Base-by-base conservation (phyloP, 2,888 invertebrate genomes). In the Diarsia rubi region DNA sequence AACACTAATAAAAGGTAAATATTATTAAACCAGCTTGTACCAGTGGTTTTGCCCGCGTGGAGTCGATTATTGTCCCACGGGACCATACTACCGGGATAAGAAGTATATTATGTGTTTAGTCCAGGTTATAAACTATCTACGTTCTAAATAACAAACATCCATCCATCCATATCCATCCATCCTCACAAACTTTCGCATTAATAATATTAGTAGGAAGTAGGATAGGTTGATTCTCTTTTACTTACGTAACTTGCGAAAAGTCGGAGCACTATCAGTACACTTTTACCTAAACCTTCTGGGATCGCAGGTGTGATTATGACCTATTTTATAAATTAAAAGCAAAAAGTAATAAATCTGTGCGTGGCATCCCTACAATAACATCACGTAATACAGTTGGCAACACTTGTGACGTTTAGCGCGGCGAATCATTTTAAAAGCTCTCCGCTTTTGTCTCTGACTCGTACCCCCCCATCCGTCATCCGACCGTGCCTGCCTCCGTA, bases 401-500 rank as follows among this genome's bases (percentile, higher is more conserved):
- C 78, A 77, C 78, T 78, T 74, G 81, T 64, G 71, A 75, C 78
- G 81, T 75, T 83, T 69, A 83, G 76, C 64, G 44, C 67, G 67
- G 66, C 68, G 66, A 75, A 73, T 85, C 76, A 75, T 75, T 85
- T 76, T 78, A 76, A 85, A 85, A 83, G 75, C 78, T 75, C 69
- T 68, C 66, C 66, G 37, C 73, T 81, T 69, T 82, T 85, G 75
- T 84, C 52, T 79, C n/a, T 52, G 80, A 64, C 44, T 73, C 16
- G 24, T 24, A 37, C 42, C 31, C 65, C 24, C 31, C 74, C 47
- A 5, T 27, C 69, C 24, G 24, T 27, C 45, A 37, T 44, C 16
- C 9, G 9, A 3, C 42, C 60, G 8, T 31, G 59, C 19, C 59
- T 11, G 19, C 44, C 44, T 14, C 31, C 57, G 49, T 81, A 72